Evolutionary conservation across 2,113 vertebrate species (phyloP).

Genomic region (Dissostichus mawsoni): DNA sequence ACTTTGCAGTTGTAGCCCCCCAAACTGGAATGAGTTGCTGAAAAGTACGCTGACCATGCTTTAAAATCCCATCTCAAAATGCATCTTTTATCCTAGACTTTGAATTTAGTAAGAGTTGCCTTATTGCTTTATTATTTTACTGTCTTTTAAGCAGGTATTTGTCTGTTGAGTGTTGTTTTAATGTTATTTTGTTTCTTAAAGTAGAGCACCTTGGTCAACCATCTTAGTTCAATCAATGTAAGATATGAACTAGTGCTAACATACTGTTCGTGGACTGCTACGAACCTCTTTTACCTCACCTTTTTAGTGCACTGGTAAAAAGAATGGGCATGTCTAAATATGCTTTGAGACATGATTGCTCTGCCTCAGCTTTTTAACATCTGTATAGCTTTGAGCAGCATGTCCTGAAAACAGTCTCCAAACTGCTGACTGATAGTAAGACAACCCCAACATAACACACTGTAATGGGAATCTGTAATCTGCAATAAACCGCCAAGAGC

Average conservation of each 20-base stretch:
- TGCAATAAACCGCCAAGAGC: not conserved
- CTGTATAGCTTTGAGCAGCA: not conserved
- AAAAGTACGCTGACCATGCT: not conserved
- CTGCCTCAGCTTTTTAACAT: not conserved
- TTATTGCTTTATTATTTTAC: not conserved
- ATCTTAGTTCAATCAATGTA: not conserved
- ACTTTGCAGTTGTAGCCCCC: not conserved
- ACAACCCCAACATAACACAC: not conserved
- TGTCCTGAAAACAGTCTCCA: not conserved
- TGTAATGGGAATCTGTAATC: slow-evolving; percentile 7
- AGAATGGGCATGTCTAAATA: not conserved
- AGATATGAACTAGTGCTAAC: not conserved
- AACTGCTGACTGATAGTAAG: slow-evolving; percentile 15
- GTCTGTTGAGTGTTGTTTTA: not conserved
- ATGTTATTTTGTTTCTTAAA: not conserved
- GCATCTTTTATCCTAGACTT: not conserved
- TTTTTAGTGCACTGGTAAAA: not conserved
- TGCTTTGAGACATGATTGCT: not conserved
- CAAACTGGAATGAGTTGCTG: not conserved
- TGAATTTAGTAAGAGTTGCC: no score
- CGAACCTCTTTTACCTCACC: not conserved
- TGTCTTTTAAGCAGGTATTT: not conserved
- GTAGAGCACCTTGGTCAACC: not conserved
- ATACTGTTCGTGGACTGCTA: not conserved
- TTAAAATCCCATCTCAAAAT: not conserved